Evolutionary conservation across 2,797 vertebrate species (phyloP), one percentile per base, ranked within the genome.

Genomic region (Gallinago solitaria): DNA sequence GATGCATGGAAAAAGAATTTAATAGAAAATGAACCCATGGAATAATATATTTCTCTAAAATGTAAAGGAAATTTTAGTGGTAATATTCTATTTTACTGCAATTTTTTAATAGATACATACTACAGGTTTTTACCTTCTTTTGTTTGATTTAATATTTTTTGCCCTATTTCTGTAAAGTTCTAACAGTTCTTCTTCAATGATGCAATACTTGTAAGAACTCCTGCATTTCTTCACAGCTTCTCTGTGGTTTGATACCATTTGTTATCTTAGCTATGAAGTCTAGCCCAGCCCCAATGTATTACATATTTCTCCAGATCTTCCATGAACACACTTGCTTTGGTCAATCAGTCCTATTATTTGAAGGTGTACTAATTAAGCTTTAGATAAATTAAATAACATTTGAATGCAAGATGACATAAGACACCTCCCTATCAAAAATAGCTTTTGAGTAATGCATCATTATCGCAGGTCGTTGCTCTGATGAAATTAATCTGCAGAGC

Each of bases 401-500:
- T 92, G 51, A 90, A 96, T 93, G 27, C 24, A 78, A 89, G 90
- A 83, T 82, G 5, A 70, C 59, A 19, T 64, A 88, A 97, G 84
- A 95, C 76, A 28, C n/a, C 82, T 96, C 96, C 93, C 91, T 96
- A 96, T 89, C 37, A 90, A 95, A 97, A 94, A 79, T 91, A 90
- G 93, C 67, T 48, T 81, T 71, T 82, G n/a, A 96, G 68, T 83
- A 97, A 97, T 97, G 61, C 30, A 93, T 96, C 96, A 95, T 91
- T 79, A 96, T 96, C 95, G 96, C 82, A 88, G 96, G 86, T 94
- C 67, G 11, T 65, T 94, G 88, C 93, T 91, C 85, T 9, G 13
- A 94, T 90, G 53, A 96, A 97, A 98, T 98, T 97, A 97, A 97
- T 98, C 96, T 97, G 59, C 91, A 97, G 97, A 97, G 92, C 89